Conservation (phyloP, 2,888 invertebrate genomes). For the Acanthosoma haemorrhoidale region DNA sequence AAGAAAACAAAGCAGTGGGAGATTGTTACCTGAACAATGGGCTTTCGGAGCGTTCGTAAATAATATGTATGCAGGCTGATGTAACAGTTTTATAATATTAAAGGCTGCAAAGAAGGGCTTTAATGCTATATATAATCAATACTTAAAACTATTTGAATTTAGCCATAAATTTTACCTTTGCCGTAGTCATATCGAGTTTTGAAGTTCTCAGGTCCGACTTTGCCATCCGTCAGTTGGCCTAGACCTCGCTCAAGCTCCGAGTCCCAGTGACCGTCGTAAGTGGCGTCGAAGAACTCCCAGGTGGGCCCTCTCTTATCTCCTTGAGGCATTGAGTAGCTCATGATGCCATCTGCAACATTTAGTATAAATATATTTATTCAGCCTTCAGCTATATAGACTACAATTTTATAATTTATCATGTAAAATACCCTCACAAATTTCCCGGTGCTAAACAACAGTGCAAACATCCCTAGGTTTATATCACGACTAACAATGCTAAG, state of each 20-base stretch:
- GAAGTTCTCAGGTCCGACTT: slow-evolving; percentile 69
- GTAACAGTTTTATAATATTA: too few relatives aligned
- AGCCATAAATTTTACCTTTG: slow-evolving; percentile 50
- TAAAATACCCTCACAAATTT: too few relatives aligned
- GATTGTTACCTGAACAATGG: too few relatives aligned
- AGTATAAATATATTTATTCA: neutral
- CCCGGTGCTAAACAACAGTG: neutral
- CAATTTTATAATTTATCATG: too few relatives aligned
- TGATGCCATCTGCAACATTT: slow-evolving; percentile 66
- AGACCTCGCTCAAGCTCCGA: slow-evolving; percentile 70
- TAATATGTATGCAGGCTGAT: too few relatives aligned
- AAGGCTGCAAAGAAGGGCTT: too few relatives aligned
- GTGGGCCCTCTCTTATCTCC: slow-evolving; percentile 75
- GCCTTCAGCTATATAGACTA: neutral
- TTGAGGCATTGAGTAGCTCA: slow-evolving; percentile 82
- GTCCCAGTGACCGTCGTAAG: slow-evolving; percentile 80
- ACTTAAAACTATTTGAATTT: too few relatives aligned
- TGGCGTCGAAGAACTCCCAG: slow-evolving; percentile 75
- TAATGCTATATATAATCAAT: too few relatives aligned
- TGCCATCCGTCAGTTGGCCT: slow-evolving; percentile 79
- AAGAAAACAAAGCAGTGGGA: too few relatives aligned
- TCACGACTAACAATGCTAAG: too few relatives aligned
- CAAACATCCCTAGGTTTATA: too few relatives aligned
- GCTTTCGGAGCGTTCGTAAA: too few relatives aligned
- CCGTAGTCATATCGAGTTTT: slow-evolving; percentile 57